Percentiles rank a stretch among this genome's conserved stretches.
Conservation (phyloP, 2,113 vertebrate species). For the Osmerus mordax region DNA sequence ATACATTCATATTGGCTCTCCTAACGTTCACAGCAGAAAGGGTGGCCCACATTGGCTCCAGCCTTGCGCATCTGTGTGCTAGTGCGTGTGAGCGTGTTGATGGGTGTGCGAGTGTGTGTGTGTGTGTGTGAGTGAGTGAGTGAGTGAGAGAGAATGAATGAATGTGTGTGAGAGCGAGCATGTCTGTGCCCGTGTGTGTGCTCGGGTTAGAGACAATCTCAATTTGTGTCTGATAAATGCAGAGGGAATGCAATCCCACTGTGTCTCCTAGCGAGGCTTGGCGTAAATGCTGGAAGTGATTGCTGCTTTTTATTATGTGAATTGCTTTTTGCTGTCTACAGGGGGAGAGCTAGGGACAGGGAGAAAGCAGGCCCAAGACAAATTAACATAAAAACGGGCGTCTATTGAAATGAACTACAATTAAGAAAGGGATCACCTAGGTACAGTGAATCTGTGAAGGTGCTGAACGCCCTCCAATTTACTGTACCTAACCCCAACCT, state of each 20-base stretch:
- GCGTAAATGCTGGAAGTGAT: conserved; percentile 15
- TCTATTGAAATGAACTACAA: not conserved
- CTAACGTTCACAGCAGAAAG: conserved; percentile 43
- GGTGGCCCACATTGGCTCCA: conserved; percentile 32
- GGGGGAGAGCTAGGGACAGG: not conserved
- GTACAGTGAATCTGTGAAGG: too few species aligned
- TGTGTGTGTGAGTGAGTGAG: conserved; percentile 2
- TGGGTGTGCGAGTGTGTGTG: conserved; percentile 21
- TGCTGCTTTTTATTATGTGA: conserved; percentile 17
- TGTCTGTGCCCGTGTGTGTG: not conserved
- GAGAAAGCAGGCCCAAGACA: not conserved
- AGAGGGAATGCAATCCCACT: conserved; percentile 25
- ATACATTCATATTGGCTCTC: conserved; percentile 65
- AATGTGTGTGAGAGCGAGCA: conserved; percentile 8
- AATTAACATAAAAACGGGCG: not conserved
- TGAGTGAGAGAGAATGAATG: conserved; percentile 7
- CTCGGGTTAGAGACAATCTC: conserved; percentile 23
- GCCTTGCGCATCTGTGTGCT: conserved; percentile 25
- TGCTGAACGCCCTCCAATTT: too few species aligned
- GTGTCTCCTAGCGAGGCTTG: conserved; percentile 22
- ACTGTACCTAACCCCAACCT: too few species aligned
- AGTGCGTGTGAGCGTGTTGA: conserved; percentile 28
- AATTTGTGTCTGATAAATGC: conserved; percentile 41
- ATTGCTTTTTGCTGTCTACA: conserved; percentile 2
- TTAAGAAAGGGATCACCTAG: too few species aligned